Conservation (phyloP, 2,113 vertebrate genomes). For the Gobius niger region DNA sequence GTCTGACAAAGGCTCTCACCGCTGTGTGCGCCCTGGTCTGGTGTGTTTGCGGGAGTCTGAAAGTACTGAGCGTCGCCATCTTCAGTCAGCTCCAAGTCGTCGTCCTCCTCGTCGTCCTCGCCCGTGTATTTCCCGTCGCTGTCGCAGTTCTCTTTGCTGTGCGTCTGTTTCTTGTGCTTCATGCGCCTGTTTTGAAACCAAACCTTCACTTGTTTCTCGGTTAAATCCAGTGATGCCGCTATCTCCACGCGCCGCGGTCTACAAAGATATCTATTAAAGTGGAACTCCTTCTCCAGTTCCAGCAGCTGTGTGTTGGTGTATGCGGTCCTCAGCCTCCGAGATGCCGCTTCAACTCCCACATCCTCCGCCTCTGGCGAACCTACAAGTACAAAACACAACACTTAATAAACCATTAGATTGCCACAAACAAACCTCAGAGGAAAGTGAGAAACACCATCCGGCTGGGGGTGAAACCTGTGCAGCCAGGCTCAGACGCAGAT, state of each 20-base stretch:
- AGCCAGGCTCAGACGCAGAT: slow-evolving; percentile 70
- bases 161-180: slow-evolving; percentile 98
- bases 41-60: slow-evolving; percentile 86
- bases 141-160: slow-evolving; percentile 95
- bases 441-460: slow-evolving; percentile 5
- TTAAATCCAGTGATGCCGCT: slow-evolving; percentile 91
- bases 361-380: slow-evolving; percentile 89
- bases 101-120: slow-evolving; percentile 84
- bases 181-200: slow-evolving; percentile 99
- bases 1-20: slow-evolving; percentile 85
- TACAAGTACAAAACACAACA: slow-evolving; percentile 51
- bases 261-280: slow-evolving; percentile 99
- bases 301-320: slow-evolving; percentile 98
- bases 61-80: slow-evolving; percentile 81
- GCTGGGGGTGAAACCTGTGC: slow-evolving; percentile 60
- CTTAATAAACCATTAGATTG: slow-evolving; percentile 7
- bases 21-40: slow-evolving; percentile 86
- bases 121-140: slow-evolving; percentile 84
- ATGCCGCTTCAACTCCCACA: slow-evolving; percentile 77
- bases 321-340: slow-evolving; percentile 91
- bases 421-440: slow-evolving; percentile 23
- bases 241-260: slow-evolving; percentile 95
- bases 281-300: slow-evolving; percentile 98
- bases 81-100: slow-evolving; percentile 82
- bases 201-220: slow-evolving; percentile 97